Conservation (phyloP, 37 sponge, comb jelly and placozoan genomes). For the Halichondria panicea region DNA sequence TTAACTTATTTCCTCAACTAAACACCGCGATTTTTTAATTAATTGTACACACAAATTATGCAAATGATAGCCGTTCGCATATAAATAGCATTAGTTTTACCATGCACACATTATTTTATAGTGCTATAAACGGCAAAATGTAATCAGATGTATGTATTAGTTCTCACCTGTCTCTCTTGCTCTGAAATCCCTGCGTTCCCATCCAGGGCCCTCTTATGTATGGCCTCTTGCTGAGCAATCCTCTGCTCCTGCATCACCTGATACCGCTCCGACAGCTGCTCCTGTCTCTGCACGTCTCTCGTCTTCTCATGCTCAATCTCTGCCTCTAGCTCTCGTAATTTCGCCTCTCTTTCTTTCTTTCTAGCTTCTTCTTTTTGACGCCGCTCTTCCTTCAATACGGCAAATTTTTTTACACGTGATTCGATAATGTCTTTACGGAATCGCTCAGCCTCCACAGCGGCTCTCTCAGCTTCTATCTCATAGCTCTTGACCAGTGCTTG, state of each 20-base stretch:
- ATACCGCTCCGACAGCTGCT: neutral
- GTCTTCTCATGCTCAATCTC: constrained; percentile 8
- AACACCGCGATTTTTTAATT: neutral
- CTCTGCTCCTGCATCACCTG: constrained; percentile 1
- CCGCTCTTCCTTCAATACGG: neutral
- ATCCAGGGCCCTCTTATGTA: neutral
- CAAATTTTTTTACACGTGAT: neutral
- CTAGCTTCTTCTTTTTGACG: neutral
- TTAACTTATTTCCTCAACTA: no score
- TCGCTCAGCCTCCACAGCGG: neutral
- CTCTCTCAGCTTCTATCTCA: neutral
- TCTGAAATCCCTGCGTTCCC: neutral
- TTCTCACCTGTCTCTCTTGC: constrained; percentile 11
- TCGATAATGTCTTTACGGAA: constrained; percentile 7
- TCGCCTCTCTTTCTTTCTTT: neutral
- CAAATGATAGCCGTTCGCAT: neutral
- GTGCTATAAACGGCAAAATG: neutral
- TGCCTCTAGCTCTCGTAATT: constrained; percentile 3
- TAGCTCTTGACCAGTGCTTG: neutral
- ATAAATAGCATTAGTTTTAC: neutral
- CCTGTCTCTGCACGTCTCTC: constrained; percentile 1
- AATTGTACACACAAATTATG: neutral
- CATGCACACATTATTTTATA: neutral
- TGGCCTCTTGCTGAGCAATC: neutral
- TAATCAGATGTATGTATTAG: no score